These are phyloP conservation scores for Silurus meridionalis DNA, from an alignment of 2,113 vertebrate genomes.

Conservation along the genomic window DNA sequence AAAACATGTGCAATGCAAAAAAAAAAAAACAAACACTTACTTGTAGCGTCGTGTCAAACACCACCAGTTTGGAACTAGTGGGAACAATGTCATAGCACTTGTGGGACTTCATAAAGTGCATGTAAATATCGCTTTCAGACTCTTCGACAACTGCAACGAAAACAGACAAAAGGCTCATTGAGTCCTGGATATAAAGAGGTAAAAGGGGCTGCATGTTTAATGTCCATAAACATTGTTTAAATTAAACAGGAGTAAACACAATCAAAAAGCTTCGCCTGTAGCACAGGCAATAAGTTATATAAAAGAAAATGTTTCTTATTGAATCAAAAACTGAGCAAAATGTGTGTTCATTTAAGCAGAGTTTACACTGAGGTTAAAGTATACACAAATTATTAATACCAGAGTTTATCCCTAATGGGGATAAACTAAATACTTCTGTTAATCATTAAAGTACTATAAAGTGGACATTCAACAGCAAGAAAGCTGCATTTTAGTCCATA, in stretches of 20 bases:
- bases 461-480: background rate
- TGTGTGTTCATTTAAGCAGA: background rate
- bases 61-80: conserved; percentile 96
- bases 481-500: background rate
- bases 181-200: background rate
- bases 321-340: background rate
- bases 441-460: background rate
- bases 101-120: conserved; percentile 97
- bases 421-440: background rate
- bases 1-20: background rate
- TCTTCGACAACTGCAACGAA: conserved; percentile 78
- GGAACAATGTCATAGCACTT: conserved; percentile 98
- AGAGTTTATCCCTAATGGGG: background rate
- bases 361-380: background rate
- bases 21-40: conserved; percentile 67
- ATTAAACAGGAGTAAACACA: conserved; percentile 8
- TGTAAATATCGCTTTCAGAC: conserved; percentile 94
- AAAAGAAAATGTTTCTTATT: no score
- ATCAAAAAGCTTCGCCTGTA: background rate
- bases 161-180: conserved; percentile 17
- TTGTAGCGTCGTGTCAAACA: conserved; percentile 94
- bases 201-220: background rate
- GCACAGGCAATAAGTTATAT: no score
- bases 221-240: background rate
- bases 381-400: background rate